Base-by-base conservation (phyloP, 2,888 invertebrate species). In the Hirtodrosophila alboralis region DNA sequence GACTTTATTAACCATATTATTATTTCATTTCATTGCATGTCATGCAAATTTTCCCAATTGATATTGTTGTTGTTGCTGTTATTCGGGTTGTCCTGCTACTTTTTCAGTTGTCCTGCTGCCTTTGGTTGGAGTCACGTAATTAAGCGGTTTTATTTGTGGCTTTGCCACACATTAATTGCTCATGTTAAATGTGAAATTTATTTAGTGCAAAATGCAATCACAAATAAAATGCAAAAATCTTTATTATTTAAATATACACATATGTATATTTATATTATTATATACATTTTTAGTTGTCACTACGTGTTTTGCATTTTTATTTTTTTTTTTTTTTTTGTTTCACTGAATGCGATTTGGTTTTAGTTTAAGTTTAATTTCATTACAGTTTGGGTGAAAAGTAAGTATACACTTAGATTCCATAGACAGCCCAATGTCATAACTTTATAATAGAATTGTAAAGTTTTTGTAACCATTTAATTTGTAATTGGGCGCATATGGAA, bases 91-190 rank as follows among this genome's bases (percentile, higher is more conserved):
- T 30, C 8, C 18, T 27, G 27, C 23, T 34, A 21, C 40, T 31
- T n/a, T n/a, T n/a, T n/a, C n/a, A n/a, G 34, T 26, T 49, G 34
- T 43, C 18, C 18, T 18, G 2, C 36, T 4, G 34, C n/a, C 47
- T 49, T 53, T 49, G 77, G 60, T 45, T 58, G n/a, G 72, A 67
- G 75, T 77, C 81, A 80, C 84, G 78, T 75, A 81, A 81, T 81
- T 84, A 84, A 81, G 81, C 81, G 84, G 81, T 78, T 81, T 80
- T 78, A 80, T 84, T 71, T 84, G 81, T 73, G 81, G 81, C 75
- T 84, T 84, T 80, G 66, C 75, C 68, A 59, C 81, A 77, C 81
- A 80, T 81, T 81, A 81, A 81, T 84, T 81, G 84, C 66, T 71
- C 69, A 71, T 75, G 78, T 80, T 83, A 72, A 76, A 80, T 80